Base-by-base conservation (phyloP, 2,113 vertebrate species). In the Synodontis membranacea region DNA sequence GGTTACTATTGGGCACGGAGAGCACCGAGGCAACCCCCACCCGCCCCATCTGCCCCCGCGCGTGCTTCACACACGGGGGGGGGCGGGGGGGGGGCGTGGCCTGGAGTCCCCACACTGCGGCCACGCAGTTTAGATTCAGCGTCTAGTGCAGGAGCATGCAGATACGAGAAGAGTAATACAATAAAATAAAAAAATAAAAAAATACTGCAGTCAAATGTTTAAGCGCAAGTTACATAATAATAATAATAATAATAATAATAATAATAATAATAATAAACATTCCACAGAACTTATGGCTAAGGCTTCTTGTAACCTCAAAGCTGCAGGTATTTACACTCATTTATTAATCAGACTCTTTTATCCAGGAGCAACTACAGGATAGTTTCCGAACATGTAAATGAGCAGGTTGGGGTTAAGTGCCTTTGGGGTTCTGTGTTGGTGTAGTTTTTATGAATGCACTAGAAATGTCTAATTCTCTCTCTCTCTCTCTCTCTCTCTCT, bases 11-110 rank as follows among this genome's bases (percentile, higher is more conserved):
- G 82, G 66, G 64, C 82, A 50, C 48, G 66, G 64, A 84, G 31
- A 84, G 50, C 10, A 72, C 64, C 66, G 64, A 84, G 82, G 82
- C 82, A 72, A 84, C 82, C 82, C 82, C 82, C 66, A 84, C 66
- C 82, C 82, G 82, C 82, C 82, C 82, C 48, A 39, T 70, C 82
- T 72, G 82, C 82, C 82, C 82, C 64, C 82, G 80, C 80, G 58
- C 80, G 80, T 31, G 56, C 58, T 15, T 83, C 46, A 62, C 82
- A 70, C 66, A 56, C 66, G 82, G 66, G 82, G 82, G 66, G 82
- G 72, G 82, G 82, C 64, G 82, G 82, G 66, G 82, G 82, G 82
- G 82, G 66, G 82, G 82, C 82, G 82, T 84, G 82, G 82, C 64
- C 66, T 84, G 82, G 82, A 84, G 82, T 84, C 82, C 66, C 82